Evolutionary conservation across 2,113 vertebrate genomes (phyloP), one percentile per base, ranked within the genome.

Genomic region (Calyptommatus sinebrachiatus): DNA sequence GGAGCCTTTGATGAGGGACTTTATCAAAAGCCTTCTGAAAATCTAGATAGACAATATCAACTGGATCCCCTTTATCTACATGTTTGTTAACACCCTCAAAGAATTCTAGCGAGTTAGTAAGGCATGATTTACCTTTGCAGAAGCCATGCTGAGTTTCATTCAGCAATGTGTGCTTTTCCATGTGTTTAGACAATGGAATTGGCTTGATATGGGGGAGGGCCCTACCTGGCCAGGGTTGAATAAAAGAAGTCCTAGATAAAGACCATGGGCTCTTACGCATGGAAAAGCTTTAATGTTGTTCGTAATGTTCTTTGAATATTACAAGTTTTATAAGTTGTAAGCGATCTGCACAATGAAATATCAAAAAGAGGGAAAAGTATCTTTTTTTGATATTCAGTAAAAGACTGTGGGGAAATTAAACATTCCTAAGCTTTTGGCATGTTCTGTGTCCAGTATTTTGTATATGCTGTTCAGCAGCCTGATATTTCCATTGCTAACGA

Each of bases 391-490:
- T 70, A 53, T n/a, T 20, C 18, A 76, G 48, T 1, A 21, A 61
- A 77, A 71, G 65, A 61, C 79, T 84, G 81, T 16, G 53, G 53
- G 53, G 16, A 48, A 66, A 70, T 14, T 60, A 71, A 77, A 74
- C 8, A 62, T 24, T 22, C 61, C 62, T 41, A 20, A 6, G 24
- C 83, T 79, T 77, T 63, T 82, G 77, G 76, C 70, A 28, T 31
- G 65, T 0, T 74, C 22, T 7, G 8, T 53, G 69, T 77, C 76
- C 21, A 50, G 28, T 53, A 29, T 50, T 71, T 48, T 0, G 50
- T 71, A 31, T 4, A 9, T 72, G 83, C 78, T 76, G n/a, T 61
- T 29, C 1, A 31, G 75, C 31, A 73, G 83, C 77, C 75, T 86
- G 83, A 69, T 79, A 76, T 84, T 76, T 73, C 73, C 28, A 57